phyloP scores from a whole-genome alignment of 2,797 vertebrate genomes.

The Anableps anableps region DNA sequence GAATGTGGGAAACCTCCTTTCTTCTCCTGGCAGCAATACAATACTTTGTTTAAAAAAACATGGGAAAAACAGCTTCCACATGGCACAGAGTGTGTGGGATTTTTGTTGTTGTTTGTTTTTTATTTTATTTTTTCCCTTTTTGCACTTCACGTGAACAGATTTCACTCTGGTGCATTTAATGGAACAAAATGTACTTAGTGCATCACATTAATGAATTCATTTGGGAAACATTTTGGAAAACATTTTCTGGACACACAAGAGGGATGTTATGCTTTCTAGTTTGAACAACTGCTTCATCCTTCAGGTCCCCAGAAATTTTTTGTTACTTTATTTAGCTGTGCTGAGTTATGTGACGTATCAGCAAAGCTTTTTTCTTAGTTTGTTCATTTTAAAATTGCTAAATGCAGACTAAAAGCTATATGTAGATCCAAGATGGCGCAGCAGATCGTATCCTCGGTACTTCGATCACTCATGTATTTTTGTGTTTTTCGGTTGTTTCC shows the following conservation, averaged over 20 bases:
- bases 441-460: too few species aligned
- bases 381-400: neutral
- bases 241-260: neutral
- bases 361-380: too few species aligned
- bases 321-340: too few species aligned
- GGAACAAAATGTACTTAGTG: slow-evolving; percentile 37
- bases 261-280: neutral
- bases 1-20: slow-evolving; percentile 72
- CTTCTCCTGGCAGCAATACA: slow-evolving; percentile 58
- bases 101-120: slow-evolving; percentile 26
- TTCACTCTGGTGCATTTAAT: slow-evolving; percentile 28
- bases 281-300: neutral
- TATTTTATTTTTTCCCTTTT: neutral
- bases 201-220: slow-evolving; percentile 25
- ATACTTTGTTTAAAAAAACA: neutral
- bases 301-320: neutral
- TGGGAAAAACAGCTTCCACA: slow-evolving; percentile 21
- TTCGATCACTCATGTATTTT: too few species aligned
- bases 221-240: slow-evolving; percentile 21
- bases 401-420: too few species aligned
- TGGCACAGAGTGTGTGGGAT: slow-evolving; percentile 27
- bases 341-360: neutral
- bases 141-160: slow-evolving; percentile 38
- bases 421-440: too few species aligned
- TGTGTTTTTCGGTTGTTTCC: too few species aligned